Conservation (phyloP, 2,888 invertebrate genomes). For the Ophion ellenae region DNA sequence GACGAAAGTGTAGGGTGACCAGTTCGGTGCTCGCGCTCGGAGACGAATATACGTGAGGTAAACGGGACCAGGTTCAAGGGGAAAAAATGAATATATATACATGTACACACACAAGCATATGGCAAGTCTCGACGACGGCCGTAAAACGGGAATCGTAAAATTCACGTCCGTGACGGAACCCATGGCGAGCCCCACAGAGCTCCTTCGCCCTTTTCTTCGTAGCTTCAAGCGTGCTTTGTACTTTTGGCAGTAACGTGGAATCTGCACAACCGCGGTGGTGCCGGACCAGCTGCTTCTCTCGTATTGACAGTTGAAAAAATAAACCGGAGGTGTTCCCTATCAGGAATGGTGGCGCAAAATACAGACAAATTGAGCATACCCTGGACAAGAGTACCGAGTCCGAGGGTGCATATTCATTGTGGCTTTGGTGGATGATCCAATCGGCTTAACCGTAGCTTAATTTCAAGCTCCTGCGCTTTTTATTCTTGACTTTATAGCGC, state of each 20-base stretch:
- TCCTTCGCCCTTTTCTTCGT: conserved; percentile 24
- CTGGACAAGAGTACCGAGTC: too few relatives aligned
- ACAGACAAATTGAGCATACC: too few relatives aligned
- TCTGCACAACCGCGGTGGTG: too few relatives aligned
- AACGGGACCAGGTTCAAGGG: conserved; percentile 17
- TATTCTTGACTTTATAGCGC: too few relatives aligned
- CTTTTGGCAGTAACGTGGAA: conserved; percentile 10
- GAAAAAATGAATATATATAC: conserved; percentile 26
- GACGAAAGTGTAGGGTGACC: neutral
- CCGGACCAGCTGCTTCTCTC: too few relatives aligned
- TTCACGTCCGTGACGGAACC: conserved; percentile 73
- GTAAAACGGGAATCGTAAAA: conserved; percentile 72
- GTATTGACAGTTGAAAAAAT: neutral
- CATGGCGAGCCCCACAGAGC: conserved; percentile 52
- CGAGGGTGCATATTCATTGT: too few relatives aligned
- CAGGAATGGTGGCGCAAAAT: too few relatives aligned
- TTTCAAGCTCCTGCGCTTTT: too few relatives aligned
- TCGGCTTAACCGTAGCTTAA: too few relatives aligned
- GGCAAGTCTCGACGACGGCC: conserved; percentile 52
- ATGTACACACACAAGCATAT: conserved; percentile 34
- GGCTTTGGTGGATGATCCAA: too few relatives aligned
- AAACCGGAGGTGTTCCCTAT: neutral
- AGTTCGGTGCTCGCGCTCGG: too few relatives aligned
- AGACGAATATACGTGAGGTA: conserved; percentile 4
- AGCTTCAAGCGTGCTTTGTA: conserved; percentile 40